Evolutionary conservation across 2,888 invertebrate genomes (phyloP), one percentile per base, ranked within the genome.

Genomic region (Eristalis arbustorum): DNA sequence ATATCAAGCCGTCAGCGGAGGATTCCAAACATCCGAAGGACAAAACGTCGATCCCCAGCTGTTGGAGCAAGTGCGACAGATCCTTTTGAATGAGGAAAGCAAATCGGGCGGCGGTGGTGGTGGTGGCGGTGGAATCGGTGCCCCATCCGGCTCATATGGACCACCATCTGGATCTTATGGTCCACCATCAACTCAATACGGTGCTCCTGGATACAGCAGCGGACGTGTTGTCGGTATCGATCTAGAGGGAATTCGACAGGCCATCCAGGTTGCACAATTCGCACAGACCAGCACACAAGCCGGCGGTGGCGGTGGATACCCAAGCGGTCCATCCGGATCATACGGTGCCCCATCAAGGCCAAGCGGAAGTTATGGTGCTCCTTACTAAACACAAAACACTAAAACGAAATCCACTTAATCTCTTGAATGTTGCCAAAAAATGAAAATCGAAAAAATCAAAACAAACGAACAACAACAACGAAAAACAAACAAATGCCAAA

Each of bases 211-310:
- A 91, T 40, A 40, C 59, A 85, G 89, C 13, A 88, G 89, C 28
- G 92, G 92, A 37, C 91, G 92, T 82, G 97, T 97, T 76, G 96
- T 97, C 89, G 97, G 97, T 89, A 96, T 97, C 93, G 96, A 96
- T 93, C 95, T 97, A 88, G 97, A 97, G 90, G 97, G 96, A 88
- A 96, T 97, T 91, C 96, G 96, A 90, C 97, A 97, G 90, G 97
- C 97, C 89, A 96, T 97, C 93, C 97, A 97, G 92, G 97, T 97
- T 88, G 97, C 97, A 61, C 97, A 97, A 91, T 97, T 95, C 94
- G 95, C 96, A 89, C 96, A 97, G 93, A 92, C 94, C 88, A 93
- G 94, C 92, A 93, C 94, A 89, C 94, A 94, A 83, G 90, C 93
- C 89, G 92, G 93, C 61, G 93, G 93, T 61, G 92, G 91, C 73